Conservation (phyloP, 2,888 invertebrate species). For the Cremastinae sp. region DNA sequence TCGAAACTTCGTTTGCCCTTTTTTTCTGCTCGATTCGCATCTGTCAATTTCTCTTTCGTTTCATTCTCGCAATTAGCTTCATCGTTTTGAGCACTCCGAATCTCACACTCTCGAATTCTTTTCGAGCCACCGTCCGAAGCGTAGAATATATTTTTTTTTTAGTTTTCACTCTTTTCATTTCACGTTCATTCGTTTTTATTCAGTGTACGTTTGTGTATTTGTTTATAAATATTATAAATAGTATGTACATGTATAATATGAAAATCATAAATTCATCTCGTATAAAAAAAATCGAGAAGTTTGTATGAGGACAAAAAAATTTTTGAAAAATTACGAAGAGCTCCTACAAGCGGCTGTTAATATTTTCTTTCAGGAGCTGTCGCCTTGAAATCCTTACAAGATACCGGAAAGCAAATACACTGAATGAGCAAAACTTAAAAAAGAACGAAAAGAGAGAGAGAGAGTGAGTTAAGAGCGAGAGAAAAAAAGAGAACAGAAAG, state of each 20-base stretch:
- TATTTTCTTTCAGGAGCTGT: slow-evolving; percentile 80
- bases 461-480: slow-evolving; percentile 33
- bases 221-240: slow-evolving; percentile 26
- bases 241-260: slow-evolving; percentile 51
- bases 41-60: slow-evolving; percentile 2
- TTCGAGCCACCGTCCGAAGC: background rate
- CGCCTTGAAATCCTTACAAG: slow-evolving; percentile 80
- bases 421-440: slow-evolving; percentile 65
- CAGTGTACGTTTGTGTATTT: slow-evolving; percentile 41
- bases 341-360: slow-evolving; percentile 74
- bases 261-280: slow-evolving; percentile 32
- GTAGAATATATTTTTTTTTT: slow-evolving; percentile 1
- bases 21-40: slow-evolving; percentile 51
- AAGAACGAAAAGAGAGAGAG: slow-evolving; percentile 59
- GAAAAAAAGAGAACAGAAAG: slow-evolving; percentile 36
- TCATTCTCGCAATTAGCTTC: background rate
- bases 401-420: slow-evolving; percentile 68
- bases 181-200: slow-evolving; percentile 62
- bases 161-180: slow-evolving; percentile 45
- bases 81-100: background rate
- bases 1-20: slow-evolving; percentile 70
- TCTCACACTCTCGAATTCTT: background rate
- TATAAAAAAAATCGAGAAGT: slow-evolving; percentile 13
- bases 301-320: slow-evolving; percentile 15
- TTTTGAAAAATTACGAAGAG: slow-evolving; percentile 56